Evolutionary conservation across 2,797 vertebrate genomes (phyloP).

Genomic region (Aeoliscus strigatus): DNA sequence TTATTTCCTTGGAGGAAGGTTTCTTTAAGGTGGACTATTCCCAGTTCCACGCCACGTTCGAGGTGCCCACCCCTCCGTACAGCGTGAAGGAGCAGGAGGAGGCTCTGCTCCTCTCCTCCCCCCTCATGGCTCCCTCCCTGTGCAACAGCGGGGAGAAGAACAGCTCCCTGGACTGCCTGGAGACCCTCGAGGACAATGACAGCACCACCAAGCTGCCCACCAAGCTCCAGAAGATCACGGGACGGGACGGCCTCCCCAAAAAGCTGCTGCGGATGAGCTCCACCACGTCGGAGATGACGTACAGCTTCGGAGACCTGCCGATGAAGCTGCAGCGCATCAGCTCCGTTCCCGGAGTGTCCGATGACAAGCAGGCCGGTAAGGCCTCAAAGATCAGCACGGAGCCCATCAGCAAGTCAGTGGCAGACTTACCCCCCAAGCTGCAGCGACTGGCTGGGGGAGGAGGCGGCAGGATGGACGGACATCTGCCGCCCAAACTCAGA

Average conservation of each 20-base stretch:
- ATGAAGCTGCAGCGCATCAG: conserved; percentile 99
- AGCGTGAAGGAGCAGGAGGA: conserved; percentile 98
- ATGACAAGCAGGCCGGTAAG: conserved; percentile 89
- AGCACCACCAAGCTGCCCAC: conserved; percentile 87
- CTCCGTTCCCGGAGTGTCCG: conserved; percentile 94
- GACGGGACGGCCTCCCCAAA: conserved; percentile 92
- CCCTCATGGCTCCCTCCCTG: conserved; percentile 92
- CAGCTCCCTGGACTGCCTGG: conserved; percentile 91
- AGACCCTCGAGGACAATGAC: conserved; percentile 88
- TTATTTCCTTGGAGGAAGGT: conserved; percentile 97
- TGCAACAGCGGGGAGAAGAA: conserved; percentile 94
- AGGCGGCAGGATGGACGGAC: conserved; percentile 88
- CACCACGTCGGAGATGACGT: conserved; percentile 97
- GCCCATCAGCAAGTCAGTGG: conserved; percentile 95
- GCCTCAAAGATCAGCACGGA: conserved; percentile 86
- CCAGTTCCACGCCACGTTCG: conserved; percentile 97
- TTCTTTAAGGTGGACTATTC: conserved; percentile 99
- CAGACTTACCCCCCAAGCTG: conserved; percentile 96
- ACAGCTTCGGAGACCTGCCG: conserved; percentile 94
- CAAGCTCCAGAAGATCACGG: conserved; percentile 94
- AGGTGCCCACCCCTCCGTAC: conserved; percentile 91
- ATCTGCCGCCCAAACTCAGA: conserved; percentile 94
- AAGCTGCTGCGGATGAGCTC: conserved; percentile 98
- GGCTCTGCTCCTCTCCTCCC: conserved; percentile 94
- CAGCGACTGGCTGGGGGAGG: conserved; percentile 88